A percentile compares a stretch with the other conserved stretches of the same genome.
Conservation (phyloP, 1,140 invertebrate species). For the Chelonus insularis region DNA sequence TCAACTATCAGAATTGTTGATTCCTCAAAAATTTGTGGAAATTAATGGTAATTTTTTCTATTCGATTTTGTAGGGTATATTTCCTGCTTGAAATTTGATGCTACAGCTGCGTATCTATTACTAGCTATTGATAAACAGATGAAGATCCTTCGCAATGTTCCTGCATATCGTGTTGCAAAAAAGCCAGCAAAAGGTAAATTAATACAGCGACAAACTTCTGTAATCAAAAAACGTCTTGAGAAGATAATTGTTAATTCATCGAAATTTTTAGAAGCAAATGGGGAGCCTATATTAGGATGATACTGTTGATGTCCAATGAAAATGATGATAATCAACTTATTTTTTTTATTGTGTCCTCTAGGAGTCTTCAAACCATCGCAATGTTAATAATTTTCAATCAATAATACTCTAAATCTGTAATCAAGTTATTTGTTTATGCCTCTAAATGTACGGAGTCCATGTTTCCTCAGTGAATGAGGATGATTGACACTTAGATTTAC, state of each 20-base stretch:
- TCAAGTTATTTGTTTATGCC: too few species aligned
- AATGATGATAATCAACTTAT: constrained; percentile 9
- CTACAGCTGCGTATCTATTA: constrained; percentile 73
- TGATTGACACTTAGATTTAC: too few species aligned
- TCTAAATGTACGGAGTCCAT: too few species aligned
- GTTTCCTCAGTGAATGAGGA: too few species aligned
- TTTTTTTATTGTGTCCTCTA: too few species aligned
- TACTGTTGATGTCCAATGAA: constrained; percentile 1
- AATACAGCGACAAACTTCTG: constrained; percentile 66
- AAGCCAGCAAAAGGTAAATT: constrained; percentile 68
- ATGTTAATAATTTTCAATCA: too few species aligned
- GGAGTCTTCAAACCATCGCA: too few species aligned
- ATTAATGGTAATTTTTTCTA: too few species aligned
- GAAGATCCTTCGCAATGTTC: constrained; percentile 79
- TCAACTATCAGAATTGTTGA: too few species aligned
- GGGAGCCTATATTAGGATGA: constrained; percentile 45
- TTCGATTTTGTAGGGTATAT: constrained; percentile 72
- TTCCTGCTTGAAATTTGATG: constrained; percentile 72
- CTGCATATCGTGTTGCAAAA: constrained; percentile 73
- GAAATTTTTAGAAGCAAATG: constrained; percentile 60
- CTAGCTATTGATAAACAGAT: constrained; percentile 77
- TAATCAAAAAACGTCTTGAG: constrained; percentile 74
- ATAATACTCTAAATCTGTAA: too few species aligned
- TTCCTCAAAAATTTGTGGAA: too few species aligned
- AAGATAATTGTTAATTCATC: constrained; percentile 70